Evolutionary conservation across 2,113 vertebrate species (phyloP).

Genomic region (Donacobius atricapilla): DNA sequence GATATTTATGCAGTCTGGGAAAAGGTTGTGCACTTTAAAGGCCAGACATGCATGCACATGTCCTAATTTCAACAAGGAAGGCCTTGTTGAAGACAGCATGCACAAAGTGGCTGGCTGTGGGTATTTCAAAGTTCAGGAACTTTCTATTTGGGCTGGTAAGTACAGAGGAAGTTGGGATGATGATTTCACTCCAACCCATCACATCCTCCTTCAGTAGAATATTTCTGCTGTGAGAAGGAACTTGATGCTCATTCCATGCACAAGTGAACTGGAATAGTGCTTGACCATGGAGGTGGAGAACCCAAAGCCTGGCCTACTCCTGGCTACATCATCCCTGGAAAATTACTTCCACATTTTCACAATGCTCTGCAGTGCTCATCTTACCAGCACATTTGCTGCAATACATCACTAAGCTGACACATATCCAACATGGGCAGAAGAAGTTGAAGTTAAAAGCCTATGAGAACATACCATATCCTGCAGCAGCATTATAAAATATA

Average conservation of each 20-base stretch:
- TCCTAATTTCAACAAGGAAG: neutral
- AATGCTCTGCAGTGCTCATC: neutral
- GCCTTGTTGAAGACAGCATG: neutral
- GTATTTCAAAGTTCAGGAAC: neutral
- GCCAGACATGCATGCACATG: neutral
- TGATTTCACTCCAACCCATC: neutral
- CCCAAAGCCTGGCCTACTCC: neutral
- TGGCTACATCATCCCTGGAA: neutral
- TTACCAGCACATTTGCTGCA: neutral
- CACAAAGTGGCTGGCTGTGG: neutral
- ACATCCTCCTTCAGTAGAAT: neutral
- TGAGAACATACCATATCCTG: neutral
- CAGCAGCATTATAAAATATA: neutral
- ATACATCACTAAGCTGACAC: neutral
- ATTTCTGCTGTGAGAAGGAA: neutral
- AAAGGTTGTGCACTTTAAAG: neutral
- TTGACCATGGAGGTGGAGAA: neutral
- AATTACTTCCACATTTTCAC: neutral
- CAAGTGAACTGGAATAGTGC: neutral
- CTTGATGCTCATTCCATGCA: fast-evolving
- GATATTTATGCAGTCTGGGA: neutral
- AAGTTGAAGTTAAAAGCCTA: neutral
- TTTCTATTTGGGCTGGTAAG: neutral
- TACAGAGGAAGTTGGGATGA: neutral
- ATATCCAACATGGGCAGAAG: neutral